Percentiles rank a stretch among this genome's conserved stretches.
Evolutionary conservation across 2,797 vertebrate species (phyloP).

Genomic region (Peromyscus aztecus): DNA sequence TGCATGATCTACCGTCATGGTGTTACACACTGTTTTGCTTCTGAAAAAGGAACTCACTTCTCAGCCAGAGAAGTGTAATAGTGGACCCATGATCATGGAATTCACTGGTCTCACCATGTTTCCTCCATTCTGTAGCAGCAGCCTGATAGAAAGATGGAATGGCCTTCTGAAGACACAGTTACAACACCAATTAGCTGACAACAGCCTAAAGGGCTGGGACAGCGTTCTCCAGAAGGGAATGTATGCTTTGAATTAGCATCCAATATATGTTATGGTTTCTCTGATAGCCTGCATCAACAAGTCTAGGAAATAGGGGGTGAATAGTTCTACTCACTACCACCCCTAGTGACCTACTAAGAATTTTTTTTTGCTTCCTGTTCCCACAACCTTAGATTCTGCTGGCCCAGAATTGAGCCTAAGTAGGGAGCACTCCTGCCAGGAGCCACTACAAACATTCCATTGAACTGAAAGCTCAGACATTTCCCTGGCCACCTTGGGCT

Average conservation of each 20-base stretch:
- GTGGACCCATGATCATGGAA: background rate
- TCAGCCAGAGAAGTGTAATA: background rate
- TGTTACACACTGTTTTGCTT: background rate
- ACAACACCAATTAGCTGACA: background rate
- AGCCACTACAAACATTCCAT: background rate
- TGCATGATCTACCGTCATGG: too few relatives aligned
- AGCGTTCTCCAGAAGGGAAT: background rate
- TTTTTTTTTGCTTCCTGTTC: background rate
- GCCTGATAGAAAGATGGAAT: background rate
- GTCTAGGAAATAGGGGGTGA: background rate
- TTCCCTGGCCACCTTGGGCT: background rate
- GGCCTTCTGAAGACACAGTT: background rate
- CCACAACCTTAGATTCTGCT: background rate
- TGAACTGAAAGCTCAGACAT: background rate
- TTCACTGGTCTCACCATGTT: background rate
- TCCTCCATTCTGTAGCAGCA: background rate
- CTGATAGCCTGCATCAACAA: background rate
- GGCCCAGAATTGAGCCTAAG: background rate
- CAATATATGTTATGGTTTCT: background rate
- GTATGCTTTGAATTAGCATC: background rate
- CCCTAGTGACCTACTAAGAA: background rate
- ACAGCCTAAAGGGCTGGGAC: background rate
- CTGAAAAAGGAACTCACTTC: background rate
- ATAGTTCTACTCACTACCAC: too few relatives aligned
- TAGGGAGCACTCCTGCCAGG: background rate